phyloP scores from a whole-genome alignment of 2,888 invertebrate species.

The Odontomyia ornata region DNA sequence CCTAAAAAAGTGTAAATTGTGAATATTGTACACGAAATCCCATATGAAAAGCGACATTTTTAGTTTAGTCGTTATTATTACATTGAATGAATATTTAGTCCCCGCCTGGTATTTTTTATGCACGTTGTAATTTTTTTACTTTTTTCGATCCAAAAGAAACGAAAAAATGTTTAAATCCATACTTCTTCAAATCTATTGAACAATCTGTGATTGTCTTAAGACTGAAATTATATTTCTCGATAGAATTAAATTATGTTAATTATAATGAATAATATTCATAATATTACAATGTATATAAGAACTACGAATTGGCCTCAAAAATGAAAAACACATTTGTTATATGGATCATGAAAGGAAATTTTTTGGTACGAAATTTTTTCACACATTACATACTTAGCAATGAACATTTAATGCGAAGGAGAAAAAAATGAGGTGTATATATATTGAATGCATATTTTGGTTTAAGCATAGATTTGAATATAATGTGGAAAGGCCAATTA shows the following conservation, averaged over 20 bases:
- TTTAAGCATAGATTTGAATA: constrained; percentile 29
- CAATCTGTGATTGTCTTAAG: constrained; percentile 58
- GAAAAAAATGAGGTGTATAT: neutral
- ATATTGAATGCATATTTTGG: constrained; percentile 45
- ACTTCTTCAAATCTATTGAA: constrained; percentile 52
- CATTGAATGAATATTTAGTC: neutral
- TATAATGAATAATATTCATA: constrained; percentile 12
- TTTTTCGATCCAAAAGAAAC: too few species aligned
- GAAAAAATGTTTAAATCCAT: neutral
- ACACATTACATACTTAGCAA: constrained; percentile 46
- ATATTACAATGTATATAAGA: constrained; percentile 28
- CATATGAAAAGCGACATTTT: neutral
- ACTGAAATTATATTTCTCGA: constrained; percentile 54
- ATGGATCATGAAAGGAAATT: constrained; percentile 46
- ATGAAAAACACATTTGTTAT: constrained; percentile 29
- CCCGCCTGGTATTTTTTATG: too few species aligned
- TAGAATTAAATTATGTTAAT: constrained; percentile 29
- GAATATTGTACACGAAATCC: constrained; percentile 39
- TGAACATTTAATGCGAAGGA: neutral
- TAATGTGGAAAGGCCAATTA: constrained; percentile 41
- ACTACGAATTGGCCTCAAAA: constrained; percentile 53
- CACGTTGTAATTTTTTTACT: too few species aligned
- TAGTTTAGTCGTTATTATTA: neutral
- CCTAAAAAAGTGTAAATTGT: constrained; percentile 44
- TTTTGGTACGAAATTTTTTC: constrained; percentile 53